Evolutionary conservation across 2,797 vertebrate genomes (phyloP).

Genomic region (Atherinosoma microstoma): DNA sequence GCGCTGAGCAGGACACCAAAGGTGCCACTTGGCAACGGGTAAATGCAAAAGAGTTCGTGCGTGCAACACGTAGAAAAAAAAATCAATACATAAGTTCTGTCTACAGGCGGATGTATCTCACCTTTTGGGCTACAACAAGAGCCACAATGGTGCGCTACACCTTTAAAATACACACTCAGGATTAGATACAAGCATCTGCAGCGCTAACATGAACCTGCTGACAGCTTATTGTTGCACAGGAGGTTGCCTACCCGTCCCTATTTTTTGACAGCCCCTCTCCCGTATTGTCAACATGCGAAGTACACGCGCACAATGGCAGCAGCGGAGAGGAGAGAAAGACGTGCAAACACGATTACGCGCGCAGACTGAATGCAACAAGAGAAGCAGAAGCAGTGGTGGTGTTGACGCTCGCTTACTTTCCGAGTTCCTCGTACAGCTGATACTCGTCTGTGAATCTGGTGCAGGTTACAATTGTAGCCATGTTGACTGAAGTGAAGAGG

Average conservation of each 20-base stretch:
- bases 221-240: conserved; percentile 25
- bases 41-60: conserved; percentile 31
- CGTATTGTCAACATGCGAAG: conserved; percentile 62
- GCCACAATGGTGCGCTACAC: conserved; percentile 15
- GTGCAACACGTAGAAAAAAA: conserved; percentile 49
- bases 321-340: conserved; percentile 8
- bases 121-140: conserved; percentile 14
- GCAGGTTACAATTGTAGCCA: conserved; percentile 94
- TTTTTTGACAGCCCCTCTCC: conserved; percentile 63
- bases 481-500: conserved; percentile 77
- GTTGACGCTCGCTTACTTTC: conserved; percentile 89
- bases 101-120: conserved; percentile 9
- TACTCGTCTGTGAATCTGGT: conserved; percentile 97
- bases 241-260: conserved; percentile 20
- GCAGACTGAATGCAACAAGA: conserved; percentile 64
- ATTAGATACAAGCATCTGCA: conserved; percentile 39
- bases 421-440: conserved; percentile 97
- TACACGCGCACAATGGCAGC: conserved; percentile 65
- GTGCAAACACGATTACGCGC: conserved; percentile 28
- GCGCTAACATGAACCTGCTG: conserved; percentile 34
- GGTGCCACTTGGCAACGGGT: conserved; percentile 42
- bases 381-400: conserved; percentile 27
- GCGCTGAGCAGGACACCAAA: conserved; percentile 28
- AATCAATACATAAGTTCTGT: conserved; percentile 50
- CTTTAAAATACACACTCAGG: conserved; percentile 34